Evolutionary conservation across 2,888 invertebrate species (phyloP).

Genomic region (Laspeyria flexula): DNA sequence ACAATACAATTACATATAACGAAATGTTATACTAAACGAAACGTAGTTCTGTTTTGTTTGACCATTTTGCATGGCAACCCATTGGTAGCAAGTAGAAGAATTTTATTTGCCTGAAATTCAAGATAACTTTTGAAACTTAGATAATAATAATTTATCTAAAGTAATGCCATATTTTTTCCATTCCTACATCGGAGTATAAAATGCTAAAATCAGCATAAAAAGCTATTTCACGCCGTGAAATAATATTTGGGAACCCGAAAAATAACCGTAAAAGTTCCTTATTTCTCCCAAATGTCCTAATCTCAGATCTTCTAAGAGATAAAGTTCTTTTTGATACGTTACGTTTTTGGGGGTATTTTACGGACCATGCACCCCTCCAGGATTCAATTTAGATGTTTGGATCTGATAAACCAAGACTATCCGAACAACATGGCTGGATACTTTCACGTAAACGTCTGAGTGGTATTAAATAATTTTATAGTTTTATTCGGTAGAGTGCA

Average conservation of each 20-base stretch:
- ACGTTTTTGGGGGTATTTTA: constrained; percentile 62
- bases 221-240: constrained; percentile 12
- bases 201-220: constrained; percentile 2
- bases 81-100: no score
- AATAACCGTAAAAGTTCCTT: constrained; percentile 37
- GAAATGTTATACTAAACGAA: no score
- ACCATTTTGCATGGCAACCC: no score
- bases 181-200: neutral
- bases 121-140: no score
- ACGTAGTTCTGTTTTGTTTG: no score
- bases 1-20: no score
- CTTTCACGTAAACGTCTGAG: constrained; percentile 20
- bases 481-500: constrained; percentile 15
- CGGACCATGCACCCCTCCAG: constrained; percentile 69
- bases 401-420: constrained; percentile 65
- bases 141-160: neutral
- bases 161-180: neutral
- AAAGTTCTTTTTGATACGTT: constrained; percentile 45
- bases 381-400: constrained; percentile 82
- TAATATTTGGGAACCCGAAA: constrained; percentile 22
- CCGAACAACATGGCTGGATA: constrained; percentile 43
- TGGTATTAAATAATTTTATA: constrained; percentile 37
- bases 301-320: constrained; percentile 46
- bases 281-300: constrained; percentile 41
- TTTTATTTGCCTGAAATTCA: no score